A percentile compares a stretch with the other conserved stretches of the same genome.
phyloP scores from a whole-genome alignment of 1,140 invertebrate genomes.

The Drosophila willistoni region DNA sequence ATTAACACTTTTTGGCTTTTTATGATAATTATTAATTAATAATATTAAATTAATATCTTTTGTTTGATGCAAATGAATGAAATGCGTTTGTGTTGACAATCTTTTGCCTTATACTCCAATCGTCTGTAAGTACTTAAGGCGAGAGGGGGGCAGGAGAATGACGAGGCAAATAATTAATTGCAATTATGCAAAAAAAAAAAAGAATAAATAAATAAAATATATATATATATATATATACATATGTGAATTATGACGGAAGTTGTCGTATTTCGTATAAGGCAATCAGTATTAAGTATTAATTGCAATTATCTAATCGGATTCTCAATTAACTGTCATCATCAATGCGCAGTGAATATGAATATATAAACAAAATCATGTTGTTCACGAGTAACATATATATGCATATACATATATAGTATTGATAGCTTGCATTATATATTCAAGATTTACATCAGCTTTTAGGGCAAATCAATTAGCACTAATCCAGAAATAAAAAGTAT shows the following conservation, averaged over 20 bases:
- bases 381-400: not conserved
- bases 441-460: conserved; percentile 6
- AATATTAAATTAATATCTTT: conserved; percentile 45
- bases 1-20: conserved; percentile 28
- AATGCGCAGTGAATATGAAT: conserved; percentile 28
- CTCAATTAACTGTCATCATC: conserved; percentile 29
- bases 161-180: conserved; percentile 59
- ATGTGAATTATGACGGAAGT: conserved; percentile 68
- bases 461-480: conserved; percentile 15
- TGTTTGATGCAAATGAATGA: conserved; percentile 28
- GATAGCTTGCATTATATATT: not conserved
- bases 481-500: conserved; percentile 1
- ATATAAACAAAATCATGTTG: conserved; percentile 16
- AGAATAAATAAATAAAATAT: conserved; percentile 8
- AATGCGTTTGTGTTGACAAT: conserved; percentile 10
- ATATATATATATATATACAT: not conserved
- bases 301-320: conserved; percentile 63
- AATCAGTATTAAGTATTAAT: conserved; percentile 63
- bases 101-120: conserved; percentile 11
- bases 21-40: conserved; percentile 49
- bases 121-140: not conserved
- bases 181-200: conserved; percentile 78
- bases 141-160: not conserved
- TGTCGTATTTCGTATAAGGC: conserved; percentile 29
- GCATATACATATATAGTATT: not conserved